Percentiles rank a stretch among this genome's conserved stretches.
Conservation (phyloP, 2,888 invertebrate species). For the Caradrina clavipalpis region DNA sequence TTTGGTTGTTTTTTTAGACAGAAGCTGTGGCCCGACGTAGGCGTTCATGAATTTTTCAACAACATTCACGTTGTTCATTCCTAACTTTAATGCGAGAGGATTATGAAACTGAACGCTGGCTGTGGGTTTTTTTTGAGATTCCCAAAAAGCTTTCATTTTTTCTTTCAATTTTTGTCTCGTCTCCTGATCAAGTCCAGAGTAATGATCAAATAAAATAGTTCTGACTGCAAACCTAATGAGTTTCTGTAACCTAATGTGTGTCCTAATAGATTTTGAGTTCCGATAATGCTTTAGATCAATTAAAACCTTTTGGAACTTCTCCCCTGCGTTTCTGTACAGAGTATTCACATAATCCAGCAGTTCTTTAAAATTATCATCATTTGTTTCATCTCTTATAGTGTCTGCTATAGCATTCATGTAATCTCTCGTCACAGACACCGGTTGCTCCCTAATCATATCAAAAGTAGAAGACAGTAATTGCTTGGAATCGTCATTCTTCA, state of each 20-base stretch:
- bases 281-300: conserved; percentile 65
- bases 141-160: conserved; percentile 46
- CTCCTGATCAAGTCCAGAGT: conserved; percentile 63
- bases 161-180: conserved; percentile 64
- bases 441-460: conserved; percentile 50
- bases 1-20: not conserved
- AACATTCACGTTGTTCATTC: too few species aligned
- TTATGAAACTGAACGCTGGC: not conserved
- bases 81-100: too few species aligned
- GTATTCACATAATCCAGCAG: conserved; percentile 71
- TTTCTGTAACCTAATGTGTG: conserved; percentile 59
- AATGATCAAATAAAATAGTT: conserved; percentile 73
- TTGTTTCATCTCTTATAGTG: conserved; percentile 51
- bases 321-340: conserved; percentile 63
- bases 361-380: conserved; percentile 39
- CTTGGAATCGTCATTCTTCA: conserved; percentile 62
- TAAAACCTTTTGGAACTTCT: conserved; percentile 65
- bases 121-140: not conserved
- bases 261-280: conserved; percentile 53
- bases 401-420: conserved; percentile 53
- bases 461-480: conserved; percentile 64
- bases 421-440: conserved; percentile 59
- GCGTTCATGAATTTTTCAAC: too few species aligned
- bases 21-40: rapidly evolving
- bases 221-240: conserved; percentile 67